Conservation (phyloP, 1,140 invertebrate species). For the Pogonomyrmex californicus region DNA sequence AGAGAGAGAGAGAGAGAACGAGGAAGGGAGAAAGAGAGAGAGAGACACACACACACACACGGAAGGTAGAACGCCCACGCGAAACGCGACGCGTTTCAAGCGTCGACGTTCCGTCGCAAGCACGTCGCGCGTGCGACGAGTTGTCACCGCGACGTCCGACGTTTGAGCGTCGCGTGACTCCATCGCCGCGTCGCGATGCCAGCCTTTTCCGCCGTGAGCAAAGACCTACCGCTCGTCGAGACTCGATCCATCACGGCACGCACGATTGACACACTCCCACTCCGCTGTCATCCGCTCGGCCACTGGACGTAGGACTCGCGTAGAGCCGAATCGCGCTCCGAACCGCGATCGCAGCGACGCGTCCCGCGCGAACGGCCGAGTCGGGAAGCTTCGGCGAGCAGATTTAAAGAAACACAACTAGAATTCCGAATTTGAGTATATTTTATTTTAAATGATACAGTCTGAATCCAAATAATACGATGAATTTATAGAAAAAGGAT, state of each 20-base stretch:
- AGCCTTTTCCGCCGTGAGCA: not conserved
- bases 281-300: slow-evolving; percentile 43
- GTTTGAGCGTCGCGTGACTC: not conserved
- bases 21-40: no score
- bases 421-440: no score
- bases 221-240: slow-evolving; percentile 81
- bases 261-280: slow-evolving; percentile 78
- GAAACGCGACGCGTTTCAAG: slow-evolving; percentile 53
- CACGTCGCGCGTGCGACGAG: slow-evolving; percentile 32
- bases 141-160: not conserved
- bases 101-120: slow-evolving; percentile 38
- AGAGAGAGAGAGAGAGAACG: not conserved
- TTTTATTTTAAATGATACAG: no score
- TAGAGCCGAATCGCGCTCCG: slow-evolving; percentile 30
- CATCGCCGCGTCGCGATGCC: not conserved
- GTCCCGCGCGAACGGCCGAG: not conserved
- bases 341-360: not conserved
- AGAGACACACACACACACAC: slow-evolving; percentile 32
- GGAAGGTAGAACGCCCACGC: slow-evolving; percentile 82
- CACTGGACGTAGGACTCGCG: slow-evolving; percentile 34
- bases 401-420: no score
- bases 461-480: no score
- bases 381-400: not conserved
- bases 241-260: slow-evolving; percentile 84
- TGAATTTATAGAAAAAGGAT: no score